These are phyloP conservation scores for Diabrotica virgifera DNA, from an alignment of 1,140 invertebrate species.

Conservation along the genomic window DNA sequence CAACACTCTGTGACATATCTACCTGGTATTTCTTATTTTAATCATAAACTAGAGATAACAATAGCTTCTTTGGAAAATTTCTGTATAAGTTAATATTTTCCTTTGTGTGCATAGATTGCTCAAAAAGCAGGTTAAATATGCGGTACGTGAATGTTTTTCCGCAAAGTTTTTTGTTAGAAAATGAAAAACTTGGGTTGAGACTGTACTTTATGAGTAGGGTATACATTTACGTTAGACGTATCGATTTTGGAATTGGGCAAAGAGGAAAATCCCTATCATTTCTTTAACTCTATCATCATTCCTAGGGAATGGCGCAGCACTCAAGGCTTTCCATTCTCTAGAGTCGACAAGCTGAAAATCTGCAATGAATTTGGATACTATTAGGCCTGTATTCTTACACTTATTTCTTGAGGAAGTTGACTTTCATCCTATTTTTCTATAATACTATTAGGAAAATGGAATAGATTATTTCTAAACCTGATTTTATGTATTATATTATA, in stretches of 20 bases:
- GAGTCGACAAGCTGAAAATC: constrained; percentile 47
- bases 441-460: no score
- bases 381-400: constrained; percentile 26
- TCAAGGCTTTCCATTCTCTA: constrained; percentile 44
- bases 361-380: constrained; percentile 49
- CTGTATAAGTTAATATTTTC: no score
- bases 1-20: no score
- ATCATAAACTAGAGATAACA: no score
- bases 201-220: constrained; percentile 6
- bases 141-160: no score
- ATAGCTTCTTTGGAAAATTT: no score
- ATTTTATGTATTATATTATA: no score
- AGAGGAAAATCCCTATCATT: constrained; percentile 45
- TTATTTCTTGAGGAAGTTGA: neutral
- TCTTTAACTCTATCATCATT: constrained; percentile 47
- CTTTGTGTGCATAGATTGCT: no score
- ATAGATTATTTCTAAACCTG: no score
- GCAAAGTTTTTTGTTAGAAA: neutral
- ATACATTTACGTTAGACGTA: constrained; percentile 34
- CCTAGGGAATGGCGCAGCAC: constrained; percentile 41
- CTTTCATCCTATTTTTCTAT: no score
- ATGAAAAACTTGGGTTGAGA: neutral
- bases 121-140: no score
- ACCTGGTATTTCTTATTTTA: no score
- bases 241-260: constrained; percentile 40